Base-by-base conservation (phyloP, 2,888 invertebrate genomes). In the Cistogaster globosa region DNA sequence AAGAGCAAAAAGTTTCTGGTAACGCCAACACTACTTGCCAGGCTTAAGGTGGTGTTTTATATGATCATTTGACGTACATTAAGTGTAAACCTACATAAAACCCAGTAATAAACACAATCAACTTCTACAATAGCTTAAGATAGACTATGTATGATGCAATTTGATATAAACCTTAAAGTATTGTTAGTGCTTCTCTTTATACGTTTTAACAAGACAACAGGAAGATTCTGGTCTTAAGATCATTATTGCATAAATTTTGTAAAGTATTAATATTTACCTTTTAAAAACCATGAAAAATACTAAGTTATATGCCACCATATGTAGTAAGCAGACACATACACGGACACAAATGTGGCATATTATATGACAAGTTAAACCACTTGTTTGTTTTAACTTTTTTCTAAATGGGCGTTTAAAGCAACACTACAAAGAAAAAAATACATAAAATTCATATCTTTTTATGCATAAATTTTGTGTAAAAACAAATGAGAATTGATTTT, bases 21-120 rank as follows among this genome's bases (percentile, higher is more conserved):
- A 78, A 84, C 62, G 58, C 60, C 79, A 79, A 67, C 79, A 57
- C 26, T 26, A 4, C 74, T 80, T 80, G 58, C 65, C 68, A 57
- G 71, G 63, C 65, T 86, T 86, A 87, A 89, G 87, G 88, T n/a
- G 87, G 88, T 88, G 89, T 89, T 88, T 80, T 86, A 89, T 90
- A 90, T 89, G 88, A 90, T 89, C 71, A 62, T 80, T 90, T 90
- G 90, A 89, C 86, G 90, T 89, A 91, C 91, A 90, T 90, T 90
- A 91, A 89, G 88, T 51, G n/a, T n/a, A 84, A 84, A 48, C 84
- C 77, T 77, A 84, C 68, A 69, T 83, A 74, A 57, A 83, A 78
- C 74, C 78, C 72, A 72, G 72, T 63, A 76, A 81, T 74, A 71
- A 62, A 38, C 53, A 82, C 63, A 63, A 58, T 22, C 67, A 72